Evolutionary conservation across 2,113 vertebrate species (phyloP), one percentile per base, ranked within the genome.

Genomic region (Otus sunia): DNA sequence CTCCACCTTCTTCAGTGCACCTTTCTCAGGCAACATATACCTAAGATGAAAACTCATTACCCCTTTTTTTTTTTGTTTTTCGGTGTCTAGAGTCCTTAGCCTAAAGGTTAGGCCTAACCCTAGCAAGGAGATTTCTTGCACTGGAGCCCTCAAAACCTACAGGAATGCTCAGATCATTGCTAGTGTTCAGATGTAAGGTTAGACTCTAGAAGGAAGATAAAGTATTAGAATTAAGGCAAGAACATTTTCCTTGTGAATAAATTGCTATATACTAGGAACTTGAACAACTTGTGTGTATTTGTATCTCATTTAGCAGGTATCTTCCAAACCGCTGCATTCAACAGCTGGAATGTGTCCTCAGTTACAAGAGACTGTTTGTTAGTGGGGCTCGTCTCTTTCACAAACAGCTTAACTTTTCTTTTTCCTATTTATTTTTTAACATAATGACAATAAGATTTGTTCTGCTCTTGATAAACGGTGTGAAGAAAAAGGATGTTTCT

Each of bases 171-270:
- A 81, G 22, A n/a, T 60, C 4, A 4, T 72, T 76, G 43, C 25
- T 27, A 8, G 10, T 3, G 11, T 21, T 59, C 16, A 52, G 15
- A 19, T 32, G 5, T 0, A 1, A 12, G 0, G 3, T 34, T 11
- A 45, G 22, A 37, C 15, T 36, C 13, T 32, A 62, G 41, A 32
- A 62, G 11, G 4, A 7, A 2, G 7, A 13, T 29, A 11, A 82
- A 82, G 30, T 34, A 26, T 23, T 62, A 2, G 3, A 47, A 56
- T 62, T 79, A 27, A 45, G 30, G 23, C 5, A 62, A 62, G 41
- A 78, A 6, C 8, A 14, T 21, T 58, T 91, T 45, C 15, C 3
- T 36, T 49, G 18, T 34, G 52, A 63, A 68, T 6, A 63, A 41
- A 58, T 30, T 68, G 3, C 14, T 43, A 0, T 53, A 25, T 34